Base-by-base conservation (phyloP, 2,797 vertebrate species). In the Distichodus sexfasciatus region DNA sequence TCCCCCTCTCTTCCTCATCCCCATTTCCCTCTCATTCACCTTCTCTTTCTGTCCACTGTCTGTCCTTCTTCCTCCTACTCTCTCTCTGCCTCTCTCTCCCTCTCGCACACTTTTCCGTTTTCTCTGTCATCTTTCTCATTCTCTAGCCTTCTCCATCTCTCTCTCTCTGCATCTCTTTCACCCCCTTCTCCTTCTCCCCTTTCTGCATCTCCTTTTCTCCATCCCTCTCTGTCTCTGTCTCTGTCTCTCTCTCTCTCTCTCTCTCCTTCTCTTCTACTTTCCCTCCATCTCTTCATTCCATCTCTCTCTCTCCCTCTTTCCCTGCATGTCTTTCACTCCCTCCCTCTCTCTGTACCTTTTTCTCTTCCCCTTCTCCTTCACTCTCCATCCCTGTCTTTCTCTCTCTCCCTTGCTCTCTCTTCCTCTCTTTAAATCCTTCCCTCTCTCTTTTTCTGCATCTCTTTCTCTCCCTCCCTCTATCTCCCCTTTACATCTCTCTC, bases 71-170 rank as follows among this genome's bases (percentile, higher is more conserved):
- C n/a, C n/a, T n/a, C n/a, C n/a, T n/a, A n/a, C 1, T 50, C 23
- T 26, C 11, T 40, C 11, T 58, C 33, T 9, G 33, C 29, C 36
- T 10, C n/a, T 29, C 57, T 61, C 28, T 44, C 40, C 31, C 10
- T 44, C 40, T 29, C 58, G 29, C 38, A 29, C 58, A 26, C 38
- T 26, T 7, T 14, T n/a, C 74, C 26, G 43, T 29, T 47, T 84
- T 84, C 60, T 80, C 74, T 77, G 77, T 23, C 77, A 83, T 81
- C 74, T n/a, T n/a, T n/a, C n/a, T n/a, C n/a, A n/a, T n/a, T n/a
- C n/a, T n/a, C n/a, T n/a, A n/a, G n/a, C n/a, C n/a, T n/a, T n/a
- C n/a, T n/a, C n/a, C n/a, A n/a, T n/a, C n/a, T n/a, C n/a, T n/a
- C n/a, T n/a, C n/a, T n/a, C n/a, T n/a, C n/a, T n/a, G n/a, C n/a